Conservation (phyloP, 2,113 vertebrate genomes). For the Otis tarda region DNA sequence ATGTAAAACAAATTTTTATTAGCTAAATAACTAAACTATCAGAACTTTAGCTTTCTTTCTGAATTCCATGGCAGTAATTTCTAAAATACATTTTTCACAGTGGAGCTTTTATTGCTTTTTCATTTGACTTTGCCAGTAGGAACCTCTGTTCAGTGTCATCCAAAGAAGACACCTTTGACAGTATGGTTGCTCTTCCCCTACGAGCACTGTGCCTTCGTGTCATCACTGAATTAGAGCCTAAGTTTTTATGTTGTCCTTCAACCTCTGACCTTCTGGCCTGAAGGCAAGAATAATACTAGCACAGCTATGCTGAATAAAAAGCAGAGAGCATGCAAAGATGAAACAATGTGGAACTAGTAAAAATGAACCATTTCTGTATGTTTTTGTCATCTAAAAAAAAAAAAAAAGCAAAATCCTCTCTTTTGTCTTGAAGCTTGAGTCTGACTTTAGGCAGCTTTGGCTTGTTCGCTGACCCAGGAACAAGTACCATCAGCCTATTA, state of each 20-base stretch:
- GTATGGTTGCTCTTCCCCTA: constrained; percentile 18
- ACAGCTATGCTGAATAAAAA: neutral
- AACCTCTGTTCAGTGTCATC: constrained; percentile 41
- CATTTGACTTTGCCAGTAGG: constrained; percentile 63
- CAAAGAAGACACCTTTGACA: constrained; percentile 50
- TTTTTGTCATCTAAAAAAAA: neutral
- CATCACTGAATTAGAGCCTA: constrained; percentile 24
- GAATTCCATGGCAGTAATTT: neutral
- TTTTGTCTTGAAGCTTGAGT: neutral
- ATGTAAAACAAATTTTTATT: neutral
- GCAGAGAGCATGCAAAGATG: neutral
- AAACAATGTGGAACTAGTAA: neutral
- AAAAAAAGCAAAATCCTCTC: neutral
- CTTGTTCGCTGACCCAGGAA: constrained; percentile 51
- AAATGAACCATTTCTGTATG: neutral
- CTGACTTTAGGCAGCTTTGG: constrained; percentile 58
- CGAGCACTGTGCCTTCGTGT: neutral
- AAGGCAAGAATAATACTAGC: constrained; percentile 20
- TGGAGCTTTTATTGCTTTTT: constrained; percentile 23
- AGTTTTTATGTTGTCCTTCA: constrained; percentile 51
- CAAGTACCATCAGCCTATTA: constrained; percentile 54
- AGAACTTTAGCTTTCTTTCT: neutral
- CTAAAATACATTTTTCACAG: neutral
- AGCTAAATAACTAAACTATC: neutral
- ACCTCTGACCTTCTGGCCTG: constrained; percentile 33